A percentile compares a stretch with the other conserved stretches of the same genome.
These are phyloP conservation scores for Temnothorax unifasciatus DNA, from an alignment of 2,888 invertebrate genomes.

Conservation along the genomic window DNA sequence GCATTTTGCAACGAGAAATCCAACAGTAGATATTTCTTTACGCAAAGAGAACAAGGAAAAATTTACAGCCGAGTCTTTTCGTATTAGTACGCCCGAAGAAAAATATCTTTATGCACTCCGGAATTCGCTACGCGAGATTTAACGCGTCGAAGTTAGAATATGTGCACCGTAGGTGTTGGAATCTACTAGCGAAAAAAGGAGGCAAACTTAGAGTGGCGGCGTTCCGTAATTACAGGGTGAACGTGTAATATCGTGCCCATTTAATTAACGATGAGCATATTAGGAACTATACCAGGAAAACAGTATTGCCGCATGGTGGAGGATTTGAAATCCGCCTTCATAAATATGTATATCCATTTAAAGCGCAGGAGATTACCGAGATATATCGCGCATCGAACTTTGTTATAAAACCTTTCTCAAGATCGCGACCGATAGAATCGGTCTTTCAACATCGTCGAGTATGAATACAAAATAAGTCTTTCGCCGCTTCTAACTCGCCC, in stretches of 20 bases:
- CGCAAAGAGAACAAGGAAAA: not conserved
- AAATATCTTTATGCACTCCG: not conserved
- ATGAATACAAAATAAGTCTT: conserved; percentile 52
- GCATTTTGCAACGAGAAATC: not conserved
- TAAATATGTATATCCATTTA: conserved; percentile 46
- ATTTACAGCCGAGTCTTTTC: not conserved
- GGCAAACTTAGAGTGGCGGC: not conserved
- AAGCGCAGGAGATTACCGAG: conserved; percentile 31
- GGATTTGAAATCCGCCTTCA: conserved; percentile 35
- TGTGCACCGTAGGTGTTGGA: not conserved
- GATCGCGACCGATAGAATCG: conserved; percentile 30
- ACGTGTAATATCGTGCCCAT: conserved; percentile 25
- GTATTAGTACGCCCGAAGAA: not conserved
- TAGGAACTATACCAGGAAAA: conserved; percentile 14
- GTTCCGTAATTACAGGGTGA: conserved; percentile 18
- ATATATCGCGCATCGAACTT: conserved; percentile 36
- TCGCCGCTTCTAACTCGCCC: conserved; percentile 40
- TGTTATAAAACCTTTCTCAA: conserved; percentile 34
- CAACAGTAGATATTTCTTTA: not conserved
- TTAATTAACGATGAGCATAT: conserved; percentile 35
- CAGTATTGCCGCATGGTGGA: not conserved
- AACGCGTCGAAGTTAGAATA: not conserved
- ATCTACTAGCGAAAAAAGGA: not conserved
- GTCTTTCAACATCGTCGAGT: conserved; percentile 27
- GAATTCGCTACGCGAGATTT: not conserved